Conservation (phyloP, 1,140 invertebrate genomes). For the Druon quercuslanigerum region DNA sequence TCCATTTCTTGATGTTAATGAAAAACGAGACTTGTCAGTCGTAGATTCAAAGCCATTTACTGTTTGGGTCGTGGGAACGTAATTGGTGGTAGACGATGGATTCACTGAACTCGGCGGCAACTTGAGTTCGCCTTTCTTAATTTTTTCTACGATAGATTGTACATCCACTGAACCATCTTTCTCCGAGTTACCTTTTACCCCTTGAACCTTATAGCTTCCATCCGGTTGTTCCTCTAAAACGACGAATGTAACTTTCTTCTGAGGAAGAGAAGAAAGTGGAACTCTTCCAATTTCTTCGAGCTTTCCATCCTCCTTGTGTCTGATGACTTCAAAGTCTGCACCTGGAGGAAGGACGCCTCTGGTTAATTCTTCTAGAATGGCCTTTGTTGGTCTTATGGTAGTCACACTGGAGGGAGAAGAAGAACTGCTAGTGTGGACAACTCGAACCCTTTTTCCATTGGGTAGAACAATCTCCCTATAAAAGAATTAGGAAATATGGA, state of each 20-base stretch:
- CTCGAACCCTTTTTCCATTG: conserved; percentile 84
- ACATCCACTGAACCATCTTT: conserved; percentile 82
- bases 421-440: conserved; percentile 75
- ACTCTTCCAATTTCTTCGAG: conserved; percentile 83
- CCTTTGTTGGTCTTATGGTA: conserved; percentile 76
- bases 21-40: neutral
- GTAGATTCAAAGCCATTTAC: neutral
- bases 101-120: conserved; percentile 79
- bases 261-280: conserved; percentile 77
- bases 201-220: conserved; percentile 85
- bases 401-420: conserved; percentile 67
- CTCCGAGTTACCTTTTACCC: conserved; percentile 79
- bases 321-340: conserved; percentile 85
- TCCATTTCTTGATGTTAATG: too few species aligned
- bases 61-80: conserved; percentile 56
- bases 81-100: conserved; percentile 38
- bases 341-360: conserved; percentile 86
- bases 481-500: neutral
- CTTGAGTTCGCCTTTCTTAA: conserved; percentile 88
- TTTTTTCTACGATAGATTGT: conserved; percentile 86
- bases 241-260: conserved; percentile 90
- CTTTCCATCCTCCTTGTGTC: conserved; percentile 82
- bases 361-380: conserved; percentile 83
- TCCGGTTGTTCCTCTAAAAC: conserved; percentile 89
- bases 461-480: conserved; percentile 81